Evolutionary conservation across 2,888 invertebrate species (phyloP), one percentile per base, ranked within the genome.

Genomic region (Leuctra nigra): DNA sequence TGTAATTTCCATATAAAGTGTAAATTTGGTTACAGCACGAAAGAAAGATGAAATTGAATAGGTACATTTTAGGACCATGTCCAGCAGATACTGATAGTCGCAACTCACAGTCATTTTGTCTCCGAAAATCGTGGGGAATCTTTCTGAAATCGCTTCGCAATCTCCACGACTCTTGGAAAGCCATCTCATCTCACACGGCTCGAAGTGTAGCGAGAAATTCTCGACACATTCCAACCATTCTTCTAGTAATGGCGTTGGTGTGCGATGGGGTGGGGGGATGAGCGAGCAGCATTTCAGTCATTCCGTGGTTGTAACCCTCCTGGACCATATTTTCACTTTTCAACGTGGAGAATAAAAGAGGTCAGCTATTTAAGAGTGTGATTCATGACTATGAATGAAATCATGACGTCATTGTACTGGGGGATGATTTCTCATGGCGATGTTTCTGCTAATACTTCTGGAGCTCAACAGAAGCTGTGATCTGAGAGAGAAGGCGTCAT

Each of bases 311-410:
- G 29, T 29, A 7, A 29, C 29, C 29, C 29, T 11, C 13, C 14
- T 11, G 18, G 41, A 18, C 14, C 41, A 18, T 41, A 16, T 41
- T 41, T 41, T 41, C 41, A 41, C 41, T 41, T 41, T 41, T 41
- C 41, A 38, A n/a, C 38, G n/a, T 9, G 16, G 14, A 9, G 14
- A 9, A 38, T 4, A 18, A 41, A 41, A 41, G 41, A 41, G 41
- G 41, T 41, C 41, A 41, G 41, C 41, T 41, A 41, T 41, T 41
- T 41, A 11, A 20, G 18, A 9, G 18, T 41, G 4, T 41, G 41
- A 41, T 41, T 18, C 41, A 41, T 41, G 41, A 41, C 41, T 20
- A 41, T 41, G 41, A 16, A 41, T 16, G 11, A 6, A 38, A n/a
- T 9, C n/a, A 38, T 38, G 38, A 16, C 20, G 41, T 41, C 20